Base-by-base conservation (phyloP, 2,113 vertebrate genomes). In the Nestor notabilis region DNA sequence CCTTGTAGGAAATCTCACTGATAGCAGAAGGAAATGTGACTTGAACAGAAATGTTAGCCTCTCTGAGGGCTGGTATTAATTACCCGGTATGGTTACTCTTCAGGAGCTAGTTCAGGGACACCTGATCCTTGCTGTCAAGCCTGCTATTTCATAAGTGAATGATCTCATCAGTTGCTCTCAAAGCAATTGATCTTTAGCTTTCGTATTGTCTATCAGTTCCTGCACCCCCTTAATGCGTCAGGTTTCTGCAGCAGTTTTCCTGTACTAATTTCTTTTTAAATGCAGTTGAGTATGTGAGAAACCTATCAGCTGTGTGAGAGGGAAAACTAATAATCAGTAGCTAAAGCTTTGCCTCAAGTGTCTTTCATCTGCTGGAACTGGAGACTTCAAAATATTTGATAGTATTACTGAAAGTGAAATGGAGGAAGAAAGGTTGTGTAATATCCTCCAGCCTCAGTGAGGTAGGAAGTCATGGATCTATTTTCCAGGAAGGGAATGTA, bases 81-180 rank as follows among this genome's bases (percentile, higher is more conserved):
- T 94, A 93, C 66, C 10, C 68, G 83, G 21, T 84, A 93, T 7
- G 21, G 89, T 91, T 96, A 72, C 80, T 58, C 61, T 91, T 93
- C 64, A 64, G 80, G 49, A 90, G 70, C 50, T 63, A 53, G 46
- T 71, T 91, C 81, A 75, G 55, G 66, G 93, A 92, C 74, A 97
- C 65, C 61, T 60, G 95, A 96, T 90, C 83, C 80, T 88, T 58
- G 74, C 64, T 80, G 83, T 72, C 65, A 89, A 83, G 82, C 47
- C 53, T 94, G 47, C 43, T 93, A 33, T 95, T 95, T 96, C 35
- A 27, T 80, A 85, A 96, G 65, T 68, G 87, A 90, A 89, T 94
- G 60, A 74, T 46, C 70, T 94, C 86, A 87, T 85, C 66, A 31
- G 74, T 96, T 90, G 83, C 80, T 84, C 64, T 89, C 81, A 93